These are phyloP conservation scores for Psylliodes chrysocephalus DNA, from an alignment of 2,888 invertebrate species.

Conservation along the genomic window DNA sequence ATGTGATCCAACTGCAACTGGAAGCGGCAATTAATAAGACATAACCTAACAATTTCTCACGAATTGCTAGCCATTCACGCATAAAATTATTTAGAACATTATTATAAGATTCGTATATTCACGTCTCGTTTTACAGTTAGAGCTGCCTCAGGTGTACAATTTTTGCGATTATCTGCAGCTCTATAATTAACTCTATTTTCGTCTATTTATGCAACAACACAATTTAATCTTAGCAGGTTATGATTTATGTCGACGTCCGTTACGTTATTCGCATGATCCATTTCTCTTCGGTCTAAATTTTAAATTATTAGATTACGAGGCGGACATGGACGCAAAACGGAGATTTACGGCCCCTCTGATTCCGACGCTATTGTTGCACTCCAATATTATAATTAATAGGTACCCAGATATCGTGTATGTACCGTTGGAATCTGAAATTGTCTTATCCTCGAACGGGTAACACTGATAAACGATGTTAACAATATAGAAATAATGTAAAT, in stretches of 20 bases:
- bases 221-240: slow-evolving; percentile 47
- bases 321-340: slow-evolving; percentile 13
- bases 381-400: slow-evolving; percentile 32
- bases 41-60: slow-evolving; percentile 25
- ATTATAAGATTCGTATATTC: slow-evolving; percentile 32
- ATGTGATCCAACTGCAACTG: slow-evolving; percentile 4
- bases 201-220: slow-evolving; percentile 46
- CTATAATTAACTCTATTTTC: slow-evolving; percentile 47
- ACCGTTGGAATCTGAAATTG: slow-evolving; percentile 12
- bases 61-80: slow-evolving; percentile 27
- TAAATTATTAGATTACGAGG: slow-evolving; percentile 42
- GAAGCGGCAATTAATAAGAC: background rate
- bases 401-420: slow-evolving; percentile 20
- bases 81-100: slow-evolving; percentile 30
- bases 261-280: slow-evolving; percentile 39
- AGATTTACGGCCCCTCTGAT: slow-evolving; percentile 29
- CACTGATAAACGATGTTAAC: background rate
- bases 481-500: no score
- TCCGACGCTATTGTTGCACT: slow-evolving; percentile 26
- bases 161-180: slow-evolving; percentile 34
- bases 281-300: slow-evolving; percentile 44
- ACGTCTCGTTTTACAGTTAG: slow-evolving; percentile 42
- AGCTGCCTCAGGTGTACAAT: slow-evolving; percentile 40
- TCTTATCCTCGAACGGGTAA: slow-evolving; percentile 25
- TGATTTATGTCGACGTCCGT: slow-evolving; percentile 52